These are phyloP conservation scores for Dryobates pubescens DNA, from an alignment of 2,797 vertebrate genomes.

Conservation along the genomic window DNA sequence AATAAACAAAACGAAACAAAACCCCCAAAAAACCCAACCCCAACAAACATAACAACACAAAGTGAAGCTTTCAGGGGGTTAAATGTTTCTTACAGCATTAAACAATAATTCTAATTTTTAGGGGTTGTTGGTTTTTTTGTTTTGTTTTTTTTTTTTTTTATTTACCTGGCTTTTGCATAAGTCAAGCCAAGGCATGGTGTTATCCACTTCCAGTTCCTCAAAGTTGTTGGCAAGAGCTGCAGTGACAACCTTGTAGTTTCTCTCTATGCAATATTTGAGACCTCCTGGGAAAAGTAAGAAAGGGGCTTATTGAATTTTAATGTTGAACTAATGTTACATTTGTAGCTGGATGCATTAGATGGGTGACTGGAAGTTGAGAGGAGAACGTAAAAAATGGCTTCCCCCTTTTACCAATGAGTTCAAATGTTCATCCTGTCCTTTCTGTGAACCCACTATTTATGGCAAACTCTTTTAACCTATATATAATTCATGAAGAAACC, in stretches of 20 bases:
- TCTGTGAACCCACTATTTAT: slow-evolving; percentile 80
- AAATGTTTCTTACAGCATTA: not conserved
- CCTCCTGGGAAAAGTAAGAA: slow-evolving; percentile 57
- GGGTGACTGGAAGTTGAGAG: slow-evolving; percentile 68
- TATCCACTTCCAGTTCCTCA: not conserved
- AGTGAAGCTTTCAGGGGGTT: fast-evolving
- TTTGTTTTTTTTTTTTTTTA: not conserved
- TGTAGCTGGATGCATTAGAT: slow-evolving; percentile 55
- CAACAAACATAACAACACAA: too few relatives aligned
- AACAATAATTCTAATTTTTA: not conserved
- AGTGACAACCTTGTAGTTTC: not conserved
- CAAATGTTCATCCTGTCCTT: slow-evolving; percentile 82
- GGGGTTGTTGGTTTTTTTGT: too few relatives aligned
- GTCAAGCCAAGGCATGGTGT: not conserved
- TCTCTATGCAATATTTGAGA: slow-evolving; percentile 44
- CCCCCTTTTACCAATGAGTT: slow-evolving; percentile 63
- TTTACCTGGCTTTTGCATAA: slow-evolving; percentile 23
- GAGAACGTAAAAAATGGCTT: slow-evolving; percentile 66
- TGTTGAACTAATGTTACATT: slow-evolving; percentile 72
- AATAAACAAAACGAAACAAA: fast-evolving
- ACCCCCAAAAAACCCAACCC: not conserved
- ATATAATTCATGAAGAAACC: slow-evolving; percentile 82
- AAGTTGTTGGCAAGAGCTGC: not conserved
- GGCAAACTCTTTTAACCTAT: slow-evolving; percentile 81
- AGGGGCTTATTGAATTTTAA: slow-evolving; percentile 74